Evolutionary conservation across 1,140 invertebrate species (phyloP).

Genomic region (Campoletis sonorensis): DNA sequence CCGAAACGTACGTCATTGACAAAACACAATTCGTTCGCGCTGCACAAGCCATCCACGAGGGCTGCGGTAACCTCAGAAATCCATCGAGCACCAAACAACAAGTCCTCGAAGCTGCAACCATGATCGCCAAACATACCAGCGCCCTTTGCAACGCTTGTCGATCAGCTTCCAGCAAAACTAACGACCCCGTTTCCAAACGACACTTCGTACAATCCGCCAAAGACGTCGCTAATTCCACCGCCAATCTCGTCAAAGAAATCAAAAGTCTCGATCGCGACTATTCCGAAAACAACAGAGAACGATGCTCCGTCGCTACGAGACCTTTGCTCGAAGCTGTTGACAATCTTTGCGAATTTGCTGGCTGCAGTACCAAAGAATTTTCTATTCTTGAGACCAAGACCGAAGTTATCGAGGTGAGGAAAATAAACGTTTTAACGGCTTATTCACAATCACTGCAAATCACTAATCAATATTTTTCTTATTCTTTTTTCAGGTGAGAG

Average conservation of each 20-base stretch:
- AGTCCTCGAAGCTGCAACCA: slow-evolving; percentile 93
- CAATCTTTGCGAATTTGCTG: slow-evolving; percentile 94
- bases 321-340: slow-evolving; percentile 95
- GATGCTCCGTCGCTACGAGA: slow-evolving; percentile 88
- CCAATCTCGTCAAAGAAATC: slow-evolving; percentile 95
- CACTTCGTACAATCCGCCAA: slow-evolving; percentile 99
- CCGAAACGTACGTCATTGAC: slow-evolving; percentile 92
- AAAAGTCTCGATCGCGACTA: slow-evolving; percentile 94
- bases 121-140: slow-evolving; percentile 97
- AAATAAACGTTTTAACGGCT: neutral
- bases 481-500: neutral
- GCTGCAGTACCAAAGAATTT: slow-evolving; percentile 61
- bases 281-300: slow-evolving; percentile 83
- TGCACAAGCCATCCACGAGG: slow-evolving; percentile 91
- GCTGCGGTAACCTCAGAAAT: slow-evolving; percentile 89
- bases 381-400: slow-evolving; percentile 26
- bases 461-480: neutral
- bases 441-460: neutral
- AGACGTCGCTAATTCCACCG: slow-evolving; percentile 97
- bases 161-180: slow-evolving; percentile 92
- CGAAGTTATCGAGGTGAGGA: slow-evolving; percentile 30
- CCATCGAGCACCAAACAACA: slow-evolving; percentile 87
- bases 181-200: slow-evolving; percentile 94
- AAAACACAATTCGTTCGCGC: slow-evolving; percentile 92
- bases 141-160: slow-evolving; percentile 96